These are phyloP conservation scores for Bombus polaris DNA, from an alignment of 1,140 invertebrate species.

Conservation along the genomic window DNA sequence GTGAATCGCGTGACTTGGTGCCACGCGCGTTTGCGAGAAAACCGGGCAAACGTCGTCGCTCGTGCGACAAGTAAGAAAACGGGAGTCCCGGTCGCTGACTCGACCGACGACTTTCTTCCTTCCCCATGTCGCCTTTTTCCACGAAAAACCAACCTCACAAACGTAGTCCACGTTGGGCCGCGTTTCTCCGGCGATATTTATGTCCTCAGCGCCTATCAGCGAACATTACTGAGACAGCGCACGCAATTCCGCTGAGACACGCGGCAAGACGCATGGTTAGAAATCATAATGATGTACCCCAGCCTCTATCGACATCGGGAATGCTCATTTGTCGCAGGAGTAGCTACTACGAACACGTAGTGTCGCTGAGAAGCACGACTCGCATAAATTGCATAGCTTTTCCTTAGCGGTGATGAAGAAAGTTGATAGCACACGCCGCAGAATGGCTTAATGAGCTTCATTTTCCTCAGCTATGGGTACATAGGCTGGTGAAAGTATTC, in stretches of 20 bases:
- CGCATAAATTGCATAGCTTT: not conserved
- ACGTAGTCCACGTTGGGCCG: slow-evolving; percentile 13
- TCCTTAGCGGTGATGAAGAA: not conserved
- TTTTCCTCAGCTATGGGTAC: not conserved
- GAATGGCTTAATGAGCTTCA: not conserved
- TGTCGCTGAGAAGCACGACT: not conserved
- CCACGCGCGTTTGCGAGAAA: slow-evolving; percentile 25
- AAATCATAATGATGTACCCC: slow-evolving; percentile 5
- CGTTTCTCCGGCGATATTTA: slow-evolving; percentile 75
- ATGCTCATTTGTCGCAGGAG: not conserved
- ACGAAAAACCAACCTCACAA: not conserved
- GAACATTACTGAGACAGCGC: slow-evolving; percentile 58
- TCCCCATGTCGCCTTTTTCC: not conserved
- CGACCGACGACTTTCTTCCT: not conserved
- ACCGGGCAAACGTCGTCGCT: not conserved
- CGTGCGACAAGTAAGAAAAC: slow-evolving; percentile 13
- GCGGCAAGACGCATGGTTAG: not conserved
- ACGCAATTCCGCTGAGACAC: slow-evolving; percentile 57
- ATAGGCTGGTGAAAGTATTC: no score
- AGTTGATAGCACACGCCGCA: not conserved
- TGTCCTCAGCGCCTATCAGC: slow-evolving; percentile 48
- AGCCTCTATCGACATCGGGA: not conserved
- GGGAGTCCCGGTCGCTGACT: slow-evolving; percentile 15
- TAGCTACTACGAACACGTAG: not conserved
- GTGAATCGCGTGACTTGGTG: slow-evolving; percentile 76